Conservation (phyloP, 1,140 invertebrate genomes). For the Tetranychus cinnabarinus region DNA sequence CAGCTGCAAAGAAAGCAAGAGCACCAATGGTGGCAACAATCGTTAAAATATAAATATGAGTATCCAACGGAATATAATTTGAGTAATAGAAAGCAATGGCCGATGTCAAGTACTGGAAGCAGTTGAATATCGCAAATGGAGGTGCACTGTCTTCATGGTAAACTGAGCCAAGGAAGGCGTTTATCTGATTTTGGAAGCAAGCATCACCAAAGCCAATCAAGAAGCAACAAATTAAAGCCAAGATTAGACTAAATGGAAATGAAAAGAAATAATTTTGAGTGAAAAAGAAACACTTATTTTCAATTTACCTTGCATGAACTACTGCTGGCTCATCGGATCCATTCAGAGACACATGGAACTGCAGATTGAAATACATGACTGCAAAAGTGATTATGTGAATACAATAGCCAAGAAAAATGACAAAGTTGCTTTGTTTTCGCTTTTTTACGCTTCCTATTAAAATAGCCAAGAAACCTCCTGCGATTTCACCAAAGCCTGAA, state of each 20-base stretch:
- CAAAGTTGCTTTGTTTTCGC: constrained; percentile 43
- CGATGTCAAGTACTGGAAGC: constrained; percentile 71
- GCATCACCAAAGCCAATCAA: constrained; percentile 80
- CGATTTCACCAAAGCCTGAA: neutral
- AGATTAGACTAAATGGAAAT: constrained; percentile 24
- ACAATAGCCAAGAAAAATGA: constrained; percentile 56
- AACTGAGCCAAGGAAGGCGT: constrained; percentile 61
- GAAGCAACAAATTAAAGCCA: constrained; percentile 72
- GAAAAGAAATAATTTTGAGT: no score
- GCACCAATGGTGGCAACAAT: neutral
- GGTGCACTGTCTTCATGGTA: constrained; percentile 53
- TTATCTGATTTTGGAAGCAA: constrained; percentile 83
- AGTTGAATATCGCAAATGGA: constrained; percentile 87
- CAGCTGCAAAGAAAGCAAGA: neutral
- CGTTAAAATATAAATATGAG: neutral
- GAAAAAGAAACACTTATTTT: no score
- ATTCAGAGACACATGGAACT: constrained; percentile 43
- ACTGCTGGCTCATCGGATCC: constrained; percentile 31
- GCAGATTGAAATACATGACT: constrained; percentile 64
- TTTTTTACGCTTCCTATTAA: constrained; percentile 36
- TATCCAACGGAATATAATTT: neutral
- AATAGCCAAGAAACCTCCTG: neutral
- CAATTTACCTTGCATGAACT: constrained; percentile 26
- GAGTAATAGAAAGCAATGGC: constrained; percentile 75
- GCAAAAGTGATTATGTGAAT: constrained; percentile 53